phyloP scores from a whole-genome alignment of 1,140 invertebrate genomes.

The Glomeris maerens region DNA sequence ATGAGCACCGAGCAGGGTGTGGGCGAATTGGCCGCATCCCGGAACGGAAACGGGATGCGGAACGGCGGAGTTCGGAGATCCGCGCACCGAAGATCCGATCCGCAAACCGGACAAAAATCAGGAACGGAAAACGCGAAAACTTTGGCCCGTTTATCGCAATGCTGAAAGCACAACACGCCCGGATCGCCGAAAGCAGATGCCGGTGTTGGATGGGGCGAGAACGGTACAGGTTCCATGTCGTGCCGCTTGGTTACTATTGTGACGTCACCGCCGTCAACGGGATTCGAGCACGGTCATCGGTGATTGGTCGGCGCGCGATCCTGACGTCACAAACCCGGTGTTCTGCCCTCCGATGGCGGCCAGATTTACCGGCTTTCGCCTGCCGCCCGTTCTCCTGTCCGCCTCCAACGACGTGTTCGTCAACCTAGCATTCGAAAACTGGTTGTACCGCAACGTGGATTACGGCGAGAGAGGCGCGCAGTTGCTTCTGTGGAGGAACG shows the following conservation, averaged over 20 bases:
- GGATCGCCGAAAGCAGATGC: too few relatives aligned
- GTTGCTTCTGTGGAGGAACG: constrained; percentile 78
- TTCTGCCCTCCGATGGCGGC: too few relatives aligned
- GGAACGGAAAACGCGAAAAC: constrained; percentile 59
- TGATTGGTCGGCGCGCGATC: too few relatives aligned
- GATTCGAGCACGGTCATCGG: too few relatives aligned
- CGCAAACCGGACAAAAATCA: constrained; percentile 51
- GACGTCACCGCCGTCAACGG: too few relatives aligned
- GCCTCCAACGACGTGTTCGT: constrained; percentile 75
- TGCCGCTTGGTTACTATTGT: too few relatives aligned
- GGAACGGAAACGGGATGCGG: constrained; percentile 62
- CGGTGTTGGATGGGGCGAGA: too few relatives aligned
- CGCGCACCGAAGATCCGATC: constrained; percentile 39
- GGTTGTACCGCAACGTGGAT: constrained; percentile 74
- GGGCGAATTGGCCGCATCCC: constrained; percentile 51
- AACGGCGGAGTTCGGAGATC: constrained; percentile 53
- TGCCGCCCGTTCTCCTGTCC: constrained; percentile 86
- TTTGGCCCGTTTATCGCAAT: constrained; percentile 49
- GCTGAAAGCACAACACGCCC: constrained; percentile 64
- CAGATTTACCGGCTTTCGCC: too few relatives aligned
- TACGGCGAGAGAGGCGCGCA: constrained; percentile 52
- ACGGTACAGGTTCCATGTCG: too few relatives aligned
- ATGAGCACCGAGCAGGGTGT: constrained; percentile 58
- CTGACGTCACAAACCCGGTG: too few relatives aligned
- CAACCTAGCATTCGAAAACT: constrained; percentile 87